Conservation (phyloP, 2,888 invertebrate species). For the Tenthredo scrophulariae region DNA sequence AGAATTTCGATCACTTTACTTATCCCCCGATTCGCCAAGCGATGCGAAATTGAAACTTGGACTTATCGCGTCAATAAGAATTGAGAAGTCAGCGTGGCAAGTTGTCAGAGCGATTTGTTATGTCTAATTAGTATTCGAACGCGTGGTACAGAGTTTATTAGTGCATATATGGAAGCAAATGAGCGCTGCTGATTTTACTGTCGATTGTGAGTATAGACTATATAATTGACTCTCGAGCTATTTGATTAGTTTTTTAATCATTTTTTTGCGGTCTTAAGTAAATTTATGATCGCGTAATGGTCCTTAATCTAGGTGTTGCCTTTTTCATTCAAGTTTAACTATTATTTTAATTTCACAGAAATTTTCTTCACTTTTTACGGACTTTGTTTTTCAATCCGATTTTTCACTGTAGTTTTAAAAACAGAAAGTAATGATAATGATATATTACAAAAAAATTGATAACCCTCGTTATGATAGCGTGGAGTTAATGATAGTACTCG, state of each 20-base stretch:
- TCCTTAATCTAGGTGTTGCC: not conserved
- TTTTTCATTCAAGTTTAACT: not conserved
- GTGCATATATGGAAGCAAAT: not conserved
- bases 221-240: not conserved
- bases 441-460: not conserved
- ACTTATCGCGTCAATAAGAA: not conserved
- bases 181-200: not conserved
- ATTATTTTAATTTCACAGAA: not conserved
- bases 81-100: slow-evolving; percentile 15
- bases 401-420: not conserved
- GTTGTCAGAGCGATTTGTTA: slow-evolving; percentile 15
- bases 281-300: not conserved
- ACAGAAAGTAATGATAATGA: not conserved
- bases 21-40: slow-evolving; percentile 2
- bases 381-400: not conserved
- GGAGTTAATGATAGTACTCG: not conserved
- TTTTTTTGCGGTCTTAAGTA: not conserved
- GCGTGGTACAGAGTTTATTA: not conserved
- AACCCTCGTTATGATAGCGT: not conserved
- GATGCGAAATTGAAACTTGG: not conserved
- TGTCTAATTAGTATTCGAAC: not conserved
- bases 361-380: not conserved
- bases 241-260: not conserved
- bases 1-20: slow-evolving; percentile 23
- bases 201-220: slow-evolving; percentile 1